These are phyloP conservation scores for Cyanocitta stelleri DNA, from an alignment of 2,113 vertebrate species.

Conservation along the genomic window DNA sequence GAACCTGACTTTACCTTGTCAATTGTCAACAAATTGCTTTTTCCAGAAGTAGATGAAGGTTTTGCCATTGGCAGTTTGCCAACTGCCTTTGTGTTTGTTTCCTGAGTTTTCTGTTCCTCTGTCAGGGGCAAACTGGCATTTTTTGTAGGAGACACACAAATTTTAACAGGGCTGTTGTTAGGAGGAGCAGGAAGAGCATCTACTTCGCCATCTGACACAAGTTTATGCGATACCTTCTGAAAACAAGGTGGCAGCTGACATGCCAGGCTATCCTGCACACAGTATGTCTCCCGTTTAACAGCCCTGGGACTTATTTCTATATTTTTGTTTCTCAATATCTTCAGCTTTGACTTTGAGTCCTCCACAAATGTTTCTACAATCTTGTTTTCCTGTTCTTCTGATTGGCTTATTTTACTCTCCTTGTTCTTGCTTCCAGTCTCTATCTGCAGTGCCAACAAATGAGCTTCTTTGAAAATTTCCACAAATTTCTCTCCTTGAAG, in stretches of 20 bases:
- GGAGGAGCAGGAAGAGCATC: background rate
- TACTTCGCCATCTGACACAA: background rate
- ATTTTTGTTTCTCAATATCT: constrained; percentile 61
- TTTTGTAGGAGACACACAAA: background rate
- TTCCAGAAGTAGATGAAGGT: background rate
- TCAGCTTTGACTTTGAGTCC: constrained; percentile 73
- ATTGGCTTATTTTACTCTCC: background rate
- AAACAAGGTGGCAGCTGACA: constrained; percentile 65
- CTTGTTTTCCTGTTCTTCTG: background rate
- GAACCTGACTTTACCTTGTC: constrained; percentile 65
- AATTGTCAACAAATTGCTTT: background rate
- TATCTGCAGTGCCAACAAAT: constrained; percentile 76
- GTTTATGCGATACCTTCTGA: constrained; percentile 42
- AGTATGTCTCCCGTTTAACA: constrained; percentile 85
- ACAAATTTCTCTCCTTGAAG: constrained; percentile 80
- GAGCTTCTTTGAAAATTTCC: constrained; percentile 87
- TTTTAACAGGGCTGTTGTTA: constrained; percentile 55
- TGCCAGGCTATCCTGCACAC: constrained; percentile 75
- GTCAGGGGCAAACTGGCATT: background rate
- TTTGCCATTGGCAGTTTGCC: constrained; percentile 23
- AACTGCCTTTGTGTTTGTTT: background rate
- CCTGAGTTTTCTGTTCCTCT: background rate
- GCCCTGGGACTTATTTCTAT: constrained; percentile 65
- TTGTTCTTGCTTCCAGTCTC: constrained; percentile 43
- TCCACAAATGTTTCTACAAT: constrained; percentile 75